Evolutionary conservation across 2,888 invertebrate species (phyloP).

Genomic region (Campaea margaritaria): DNA sequence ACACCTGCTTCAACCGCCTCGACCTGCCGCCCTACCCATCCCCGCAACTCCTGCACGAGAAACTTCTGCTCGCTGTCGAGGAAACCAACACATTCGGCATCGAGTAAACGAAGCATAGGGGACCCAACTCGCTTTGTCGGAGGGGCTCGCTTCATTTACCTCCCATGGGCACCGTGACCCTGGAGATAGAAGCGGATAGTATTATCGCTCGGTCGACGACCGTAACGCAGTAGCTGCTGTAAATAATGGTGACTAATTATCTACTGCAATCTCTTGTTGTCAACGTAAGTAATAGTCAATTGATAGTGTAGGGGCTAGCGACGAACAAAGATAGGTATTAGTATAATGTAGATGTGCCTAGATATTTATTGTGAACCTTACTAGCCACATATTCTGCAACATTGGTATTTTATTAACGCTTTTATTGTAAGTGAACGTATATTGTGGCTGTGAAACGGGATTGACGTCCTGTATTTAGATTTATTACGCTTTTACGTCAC

Average conservation of each 20-base stretch:
- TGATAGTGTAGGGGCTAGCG: slow-evolving; percentile 60
- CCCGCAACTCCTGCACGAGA: slow-evolving; percentile 95
- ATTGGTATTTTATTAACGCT: slow-evolving; percentile 77
- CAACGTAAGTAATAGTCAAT: slow-evolving; percentile 76
- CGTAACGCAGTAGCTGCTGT: slow-evolving; percentile 50
- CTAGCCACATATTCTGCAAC: slow-evolving; percentile 65
- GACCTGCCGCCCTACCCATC: slow-evolving; percentile 98
- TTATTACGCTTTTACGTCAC: slow-evolving; percentile 77
- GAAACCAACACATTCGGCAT: slow-evolving; percentile 99
- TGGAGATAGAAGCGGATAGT: slow-evolving; percentile 36
- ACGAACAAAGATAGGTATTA: slow-evolving; percentile 61
- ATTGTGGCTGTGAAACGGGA: slow-evolving; percentile 82
- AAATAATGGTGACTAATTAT: slow-evolving; percentile 57
- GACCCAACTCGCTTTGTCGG: too few species aligned
- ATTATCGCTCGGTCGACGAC: slow-evolving; percentile 44
- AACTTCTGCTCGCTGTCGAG: slow-evolving; percentile 96
- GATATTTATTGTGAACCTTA: slow-evolving; percentile 59
- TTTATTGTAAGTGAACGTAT: slow-evolving; percentile 76
- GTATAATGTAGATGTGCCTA: slow-evolving; percentile 62
- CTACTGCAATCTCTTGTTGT: slow-evolving; percentile 50
- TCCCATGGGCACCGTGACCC: slow-evolving; percentile 20
- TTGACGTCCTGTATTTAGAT: slow-evolving; percentile 72
- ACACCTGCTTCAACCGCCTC: slow-evolving; percentile 98
- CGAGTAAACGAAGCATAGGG: slow-evolving; percentile 89
- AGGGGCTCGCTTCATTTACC: too few species aligned